A percentile compares a stretch with the other conserved stretches of the same genome.
phyloP scores from a whole-genome alignment of 2,888 invertebrate species.

The Nudaria mundana region DNA sequence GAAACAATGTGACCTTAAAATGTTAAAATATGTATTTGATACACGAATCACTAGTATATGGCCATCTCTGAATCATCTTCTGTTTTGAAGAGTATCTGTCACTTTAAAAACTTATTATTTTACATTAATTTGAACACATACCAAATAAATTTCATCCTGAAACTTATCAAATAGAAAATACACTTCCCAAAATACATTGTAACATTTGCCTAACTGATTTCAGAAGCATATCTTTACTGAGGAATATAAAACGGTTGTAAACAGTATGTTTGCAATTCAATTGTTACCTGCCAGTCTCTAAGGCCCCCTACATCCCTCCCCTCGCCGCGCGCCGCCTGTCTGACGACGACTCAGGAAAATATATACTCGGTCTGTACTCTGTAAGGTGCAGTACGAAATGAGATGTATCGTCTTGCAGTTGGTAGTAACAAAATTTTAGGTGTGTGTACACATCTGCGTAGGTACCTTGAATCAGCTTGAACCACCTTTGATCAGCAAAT shows the following conservation, averaged over 20 bases:
- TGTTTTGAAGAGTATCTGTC: too few species aligned
- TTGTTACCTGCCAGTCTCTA: conserved; percentile 34
- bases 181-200: conserved; percentile 9
- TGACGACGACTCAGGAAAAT: conserved; percentile 3
- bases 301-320: too few species aligned
- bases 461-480: background rate
- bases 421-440: too few species aligned
- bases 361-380: conserved; percentile 5
- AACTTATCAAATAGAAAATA: conserved; percentile 3
- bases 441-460: too few species aligned
- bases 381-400: conserved; percentile 7
- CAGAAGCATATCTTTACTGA: conserved; percentile 1
- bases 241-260: conserved; percentile 29
- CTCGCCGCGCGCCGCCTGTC: conserved; percentile 6
- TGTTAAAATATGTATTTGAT: too few species aligned
- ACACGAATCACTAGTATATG: too few species aligned
- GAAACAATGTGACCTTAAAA: too few species aligned
- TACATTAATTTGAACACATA: background rate
- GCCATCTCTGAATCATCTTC: too few species aligned
- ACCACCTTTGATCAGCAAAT: too few species aligned
- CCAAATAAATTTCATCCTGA: conserved; percentile 4
- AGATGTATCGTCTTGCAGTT: too few species aligned
- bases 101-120: too few species aligned
- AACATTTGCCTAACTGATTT: conserved; percentile 7
- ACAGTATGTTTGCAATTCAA: conserved; percentile 23